A percentile compares a stretch with the other conserved stretches of the same genome.
These are phyloP conservation scores for Oceanodroma leucorhoa DNA, from an alignment of 2,797 vertebrate species.

Conservation along the genomic window DNA sequence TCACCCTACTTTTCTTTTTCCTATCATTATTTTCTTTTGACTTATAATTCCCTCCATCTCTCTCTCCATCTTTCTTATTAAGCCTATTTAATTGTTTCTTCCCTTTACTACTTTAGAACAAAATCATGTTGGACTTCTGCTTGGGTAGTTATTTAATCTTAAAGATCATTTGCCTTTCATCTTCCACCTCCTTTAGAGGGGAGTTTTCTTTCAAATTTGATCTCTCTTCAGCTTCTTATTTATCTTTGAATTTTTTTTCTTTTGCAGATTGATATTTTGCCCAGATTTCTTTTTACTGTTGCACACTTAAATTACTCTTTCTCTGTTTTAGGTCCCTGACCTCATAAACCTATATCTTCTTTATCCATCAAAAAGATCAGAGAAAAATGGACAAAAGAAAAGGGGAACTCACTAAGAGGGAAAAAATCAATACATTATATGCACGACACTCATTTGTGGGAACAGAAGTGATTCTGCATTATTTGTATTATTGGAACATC, in stretches of 20 bases:
- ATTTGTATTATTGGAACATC: neutral
- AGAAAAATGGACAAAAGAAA: neutral
- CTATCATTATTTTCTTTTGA: neutral
- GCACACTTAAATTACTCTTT: neutral
- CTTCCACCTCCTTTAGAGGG: neutral
- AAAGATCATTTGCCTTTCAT: slow-evolving; percentile 7
- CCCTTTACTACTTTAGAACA: neutral
- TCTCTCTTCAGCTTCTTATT: slow-evolving; percentile 16
- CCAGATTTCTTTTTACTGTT: neutral
- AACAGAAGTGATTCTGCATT: neutral
- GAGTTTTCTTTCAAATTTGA: neutral
- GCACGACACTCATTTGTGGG: neutral
- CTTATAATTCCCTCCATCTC: neutral
- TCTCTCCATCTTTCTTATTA: neutral
- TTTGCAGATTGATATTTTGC: neutral
- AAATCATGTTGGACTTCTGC: neutral
- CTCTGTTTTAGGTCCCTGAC: neutral
- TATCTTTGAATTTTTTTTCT: neutral
- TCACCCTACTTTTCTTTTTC: neutral
- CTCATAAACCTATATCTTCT: neutral
- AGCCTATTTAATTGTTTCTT: neutral
- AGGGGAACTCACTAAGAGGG: neutral
- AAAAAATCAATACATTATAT: neutral
- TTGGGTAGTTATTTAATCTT: neutral
- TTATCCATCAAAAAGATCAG: neutral